phyloP scores from a whole-genome alignment of 2,888 invertebrate species.

The Ophonus ardosiacus region DNA sequence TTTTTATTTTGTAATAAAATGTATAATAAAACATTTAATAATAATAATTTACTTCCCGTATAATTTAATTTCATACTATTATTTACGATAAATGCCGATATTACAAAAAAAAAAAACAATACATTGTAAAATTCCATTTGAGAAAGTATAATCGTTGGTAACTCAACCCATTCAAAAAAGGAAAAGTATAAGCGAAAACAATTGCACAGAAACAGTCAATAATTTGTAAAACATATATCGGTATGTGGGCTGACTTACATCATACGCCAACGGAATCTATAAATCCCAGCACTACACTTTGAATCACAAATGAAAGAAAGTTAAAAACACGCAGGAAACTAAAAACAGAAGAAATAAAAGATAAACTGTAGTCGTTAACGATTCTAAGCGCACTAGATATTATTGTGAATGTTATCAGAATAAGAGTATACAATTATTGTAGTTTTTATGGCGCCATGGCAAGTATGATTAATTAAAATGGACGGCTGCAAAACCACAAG shows the following conservation, averaged over 20 bases:
- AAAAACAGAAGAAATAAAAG: neutral
- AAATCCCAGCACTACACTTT: slow-evolving; percentile 3
- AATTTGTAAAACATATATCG: slow-evolving; percentile 16
- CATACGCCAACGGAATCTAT: slow-evolving; percentile 7
- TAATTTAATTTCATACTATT: neutral
- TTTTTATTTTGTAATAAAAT: neutral
- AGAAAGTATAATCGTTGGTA: neutral
- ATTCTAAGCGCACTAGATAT: slow-evolving; percentile 29
- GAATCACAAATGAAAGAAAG: neutral
- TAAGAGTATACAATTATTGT: slow-evolving; percentile 12
- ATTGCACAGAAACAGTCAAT: slow-evolving; percentile 19
- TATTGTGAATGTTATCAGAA: slow-evolving; percentile 5
- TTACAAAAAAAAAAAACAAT: neutral
- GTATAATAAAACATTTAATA: neutral
- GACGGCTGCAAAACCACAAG: slow-evolving; percentile 10
- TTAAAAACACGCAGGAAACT: neutral
- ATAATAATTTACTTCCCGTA: neutral
- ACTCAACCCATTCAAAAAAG: neutral
- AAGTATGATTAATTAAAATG: slow-evolving; percentile 11
- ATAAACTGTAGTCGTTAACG: neutral
- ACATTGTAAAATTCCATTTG: slow-evolving; percentile 11
- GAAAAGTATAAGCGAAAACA: neutral
- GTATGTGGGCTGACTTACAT: slow-evolving; percentile 21
- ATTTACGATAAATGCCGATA: neutral
- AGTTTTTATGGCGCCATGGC: slow-evolving; percentile 10